These are phyloP conservation scores for Anodontia alba DNA, from an alignment of 2,888 invertebrate genomes.

Conservation along the genomic window DNA sequence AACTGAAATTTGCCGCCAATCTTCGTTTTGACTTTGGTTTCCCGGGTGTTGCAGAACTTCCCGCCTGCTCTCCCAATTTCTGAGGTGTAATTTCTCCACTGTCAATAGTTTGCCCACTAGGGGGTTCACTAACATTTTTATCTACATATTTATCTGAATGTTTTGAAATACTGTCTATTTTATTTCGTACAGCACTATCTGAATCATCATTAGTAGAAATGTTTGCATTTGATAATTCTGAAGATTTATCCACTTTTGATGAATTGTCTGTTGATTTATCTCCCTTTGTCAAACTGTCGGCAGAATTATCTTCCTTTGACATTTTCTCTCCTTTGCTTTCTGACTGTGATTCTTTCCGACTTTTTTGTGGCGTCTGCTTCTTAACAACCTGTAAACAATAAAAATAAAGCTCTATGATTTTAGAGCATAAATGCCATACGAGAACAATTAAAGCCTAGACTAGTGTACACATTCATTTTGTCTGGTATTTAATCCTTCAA, in stretches of 20 bases:
- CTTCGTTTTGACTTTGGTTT: slow-evolving; percentile 45
- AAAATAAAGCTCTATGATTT: no score
- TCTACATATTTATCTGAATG: not conserved
- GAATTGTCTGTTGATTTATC: not conserved
- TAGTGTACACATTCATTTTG: no score
- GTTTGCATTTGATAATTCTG: not conserved
- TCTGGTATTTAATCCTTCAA: no score
- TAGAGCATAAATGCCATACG: no score
- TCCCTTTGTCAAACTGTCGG: not conserved
- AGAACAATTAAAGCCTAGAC: no score
- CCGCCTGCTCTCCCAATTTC: not conserved
- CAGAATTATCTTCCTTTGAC: not conserved
- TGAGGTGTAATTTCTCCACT: not conserved
- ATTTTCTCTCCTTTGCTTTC: slow-evolving; percentile 20
- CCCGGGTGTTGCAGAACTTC: slow-evolving; percentile 3
- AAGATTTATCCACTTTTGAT: not conserved
- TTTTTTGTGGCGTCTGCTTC: slow-evolving; percentile 57
- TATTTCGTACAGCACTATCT: not conserved
- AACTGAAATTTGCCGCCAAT: slow-evolving; percentile 52
- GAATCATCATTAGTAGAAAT: not conserved
- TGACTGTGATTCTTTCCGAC: slow-evolving; percentile 41
- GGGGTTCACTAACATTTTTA: not conserved
- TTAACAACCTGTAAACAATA: slow-evolving; percentile 42
- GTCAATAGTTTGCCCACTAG: not conserved
- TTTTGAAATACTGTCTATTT: not conserved